A percentile compares a stretch with the other conserved stretches of the same genome.
phyloP scores from a whole-genome alignment of 2,797 vertebrate species.

The Microctenopoma steveboyesi region DNA sequence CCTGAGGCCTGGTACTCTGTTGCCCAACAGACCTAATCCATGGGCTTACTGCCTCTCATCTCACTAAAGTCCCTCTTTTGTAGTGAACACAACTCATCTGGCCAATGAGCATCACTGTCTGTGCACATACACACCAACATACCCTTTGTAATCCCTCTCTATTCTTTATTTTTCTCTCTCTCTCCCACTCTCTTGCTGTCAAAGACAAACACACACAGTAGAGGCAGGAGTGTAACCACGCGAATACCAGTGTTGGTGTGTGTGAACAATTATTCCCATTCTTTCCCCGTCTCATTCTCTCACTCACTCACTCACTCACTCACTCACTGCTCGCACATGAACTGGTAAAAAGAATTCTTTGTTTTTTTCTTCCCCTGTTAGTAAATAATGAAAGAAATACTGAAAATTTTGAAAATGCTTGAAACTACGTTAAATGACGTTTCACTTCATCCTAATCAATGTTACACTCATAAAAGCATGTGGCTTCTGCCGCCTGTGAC shows the following conservation, averaged over 20 bases:
- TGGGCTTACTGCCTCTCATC: constrained; percentile 75
- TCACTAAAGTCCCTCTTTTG: constrained; percentile 77
- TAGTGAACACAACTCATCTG: constrained; percentile 75
- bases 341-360: constrained; percentile 27
- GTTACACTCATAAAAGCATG: background rate
- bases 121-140: constrained; percentile 43
- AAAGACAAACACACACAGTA: constrained; percentile 64
- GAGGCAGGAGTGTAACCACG: constrained; percentile 42
- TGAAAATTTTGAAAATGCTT: background rate
- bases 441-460: background rate
- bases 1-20: constrained; percentile 50
- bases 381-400: constrained; percentile 13
- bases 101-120: constrained; percentile 55
- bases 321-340: constrained; percentile 21
- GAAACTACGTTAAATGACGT: background rate
- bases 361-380: constrained; percentile 23
- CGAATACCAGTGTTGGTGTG: constrained; percentile 48
- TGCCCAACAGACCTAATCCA: constrained; percentile 74
- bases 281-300: constrained; percentile 10
- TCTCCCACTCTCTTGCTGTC: constrained; percentile 50
- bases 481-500: too few species aligned
- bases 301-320: constrained; percentile 22
- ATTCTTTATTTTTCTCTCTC: constrained; percentile 54
- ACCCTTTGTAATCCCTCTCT: constrained; percentile 55
- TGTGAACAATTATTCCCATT: constrained; percentile 48